Evolutionary conservation across 2,113 vertebrate genomes (phyloP), one percentile per base, ranked within the genome.

Genomic region (Neofelis nebulosa): DNA sequence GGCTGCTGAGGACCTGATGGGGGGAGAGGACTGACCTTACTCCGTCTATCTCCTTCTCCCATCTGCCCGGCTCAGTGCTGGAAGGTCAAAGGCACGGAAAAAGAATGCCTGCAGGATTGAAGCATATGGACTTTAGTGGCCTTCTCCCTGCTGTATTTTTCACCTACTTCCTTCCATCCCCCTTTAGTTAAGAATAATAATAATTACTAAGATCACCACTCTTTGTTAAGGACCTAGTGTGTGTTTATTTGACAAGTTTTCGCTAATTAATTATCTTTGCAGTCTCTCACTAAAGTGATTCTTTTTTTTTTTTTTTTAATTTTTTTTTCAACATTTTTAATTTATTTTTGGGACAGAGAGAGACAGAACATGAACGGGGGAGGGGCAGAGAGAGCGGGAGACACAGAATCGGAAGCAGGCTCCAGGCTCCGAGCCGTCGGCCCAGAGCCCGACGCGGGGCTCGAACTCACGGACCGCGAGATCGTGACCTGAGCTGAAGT

Each of bases 1-100:
- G 61, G 50, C 36, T 14, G 5, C 31, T 3, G n/a, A 29, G 52
- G 15, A 29, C 36, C 5, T 8, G 1, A 2, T 4, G 10, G 4
- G 23, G 29, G 7, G 7, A 11, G 2, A 14, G 27, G 14, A 4
- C 29, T 65, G 50, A 83, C 82, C 38, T 41, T 19, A 45, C 27
- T 82, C 73, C 19, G 2, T 0, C n/a, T 18, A 9, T 69, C 73
- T 55, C 5, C 66, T n/a, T 7, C 33, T 76, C 19, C 33, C 65
- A 50, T 38, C 19, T n/a, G 25, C 15, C 15, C 7, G 68, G 45
- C 14, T 50, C 36, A 10, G 55, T 25, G 55, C 29, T 25, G 25
- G 29, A n/a, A 31, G 33, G n/a, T 73, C 80, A 73, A 61, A 83
- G 36, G 9, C 21, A 6, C 55, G 57, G 36, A 27, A 36, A 31